phyloP scores from a whole-genome alignment of 1,140 invertebrate species.

The Drosophila grimshawi region DNA sequence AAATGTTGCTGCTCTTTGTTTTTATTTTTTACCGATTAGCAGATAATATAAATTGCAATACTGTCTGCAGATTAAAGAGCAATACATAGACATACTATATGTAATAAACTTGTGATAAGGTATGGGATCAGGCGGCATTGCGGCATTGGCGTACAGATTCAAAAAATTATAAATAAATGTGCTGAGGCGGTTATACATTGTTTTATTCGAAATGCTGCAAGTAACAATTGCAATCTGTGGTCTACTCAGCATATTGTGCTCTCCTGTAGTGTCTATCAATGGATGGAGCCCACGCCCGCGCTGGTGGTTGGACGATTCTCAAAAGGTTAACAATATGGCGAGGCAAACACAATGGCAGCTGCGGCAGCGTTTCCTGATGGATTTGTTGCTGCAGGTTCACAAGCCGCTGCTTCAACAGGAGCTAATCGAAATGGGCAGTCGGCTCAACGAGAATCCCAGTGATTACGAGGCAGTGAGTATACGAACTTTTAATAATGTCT shows the following conservation, averaged over 20 bases:
- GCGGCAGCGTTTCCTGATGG: constrained; percentile 58
- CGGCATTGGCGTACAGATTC: background rate
- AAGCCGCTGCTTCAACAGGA: constrained; percentile 63
- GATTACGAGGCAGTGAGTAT: constrained; percentile 49
- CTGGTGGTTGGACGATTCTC: constrained; percentile 2
- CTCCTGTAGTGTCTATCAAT: background rate
- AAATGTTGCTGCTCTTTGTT: background rate
- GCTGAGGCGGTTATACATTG: background rate
- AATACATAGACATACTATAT: background rate
- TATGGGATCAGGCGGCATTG: background rate
- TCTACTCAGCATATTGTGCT: constrained; percentile 8
- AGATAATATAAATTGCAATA: background rate
- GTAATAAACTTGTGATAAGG: constrained; percentile 10
- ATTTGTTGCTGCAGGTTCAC: constrained; percentile 74
- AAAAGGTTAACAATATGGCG: background rate
- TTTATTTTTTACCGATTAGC: no score
- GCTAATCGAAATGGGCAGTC: constrained; percentile 82
- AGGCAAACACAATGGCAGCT: constrained; percentile 18
- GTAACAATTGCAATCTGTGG: constrained; percentile 19
- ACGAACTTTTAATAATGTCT: background rate
- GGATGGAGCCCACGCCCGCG: constrained; percentile 25
- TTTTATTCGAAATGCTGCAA: constrained; percentile 44
- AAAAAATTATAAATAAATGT: constrained; percentile 3
- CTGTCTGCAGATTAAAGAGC: background rate
- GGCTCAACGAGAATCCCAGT: constrained; percentile 45